Evolutionary conservation across 2,888 invertebrate species (phyloP), one percentile per base, ranked within the genome.

Genomic region (Hirtodrosophila histrioides): DNA sequence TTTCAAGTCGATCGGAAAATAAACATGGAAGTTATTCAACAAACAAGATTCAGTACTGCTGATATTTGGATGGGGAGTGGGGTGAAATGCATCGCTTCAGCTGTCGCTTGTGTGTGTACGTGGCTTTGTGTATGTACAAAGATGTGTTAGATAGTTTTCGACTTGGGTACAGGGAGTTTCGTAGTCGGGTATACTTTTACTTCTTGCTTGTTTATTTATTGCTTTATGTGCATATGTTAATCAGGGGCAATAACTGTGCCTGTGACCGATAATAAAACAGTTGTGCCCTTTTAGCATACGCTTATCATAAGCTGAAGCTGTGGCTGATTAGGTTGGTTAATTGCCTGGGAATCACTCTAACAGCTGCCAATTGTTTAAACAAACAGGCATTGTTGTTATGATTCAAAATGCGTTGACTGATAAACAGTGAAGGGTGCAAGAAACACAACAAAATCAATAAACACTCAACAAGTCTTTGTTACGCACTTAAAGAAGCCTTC

Each of bases 201-300:
- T n/a, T n/a, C n/a, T n/a, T n/a, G n/a, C n/a, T n/a, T n/a, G n/a
- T n/a, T n/a, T n/a, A n/a, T n/a, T n/a, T n/a, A n/a, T n/a, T n/a
- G n/a, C n/a, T n/a, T n/a, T n/a, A n/a, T 27, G 27, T 27, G 27
- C 27, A 27, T 10, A 10, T 53, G 45, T 41, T 75, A 75, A 73
- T 70, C 44, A 50, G 11, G 8, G 8, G 46, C 53, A 33, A 29
- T 53, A 55, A 76, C 10, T 6, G 31, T 9, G 29, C 11, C 17
- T 58, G 12, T 68, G 69, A 63, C 70, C 58, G 73, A 74, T 56
- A 63, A 53, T 40, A 62, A 62, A 53, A 45, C 58, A 58, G 11
- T 56, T 76, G 48, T 8, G 24, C 24, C 3, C 24, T 17, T 12
- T 37, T 37, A 23, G 27, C 44, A 48, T 37, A 41, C 3, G 33